Evolutionary conservation across 1,140 invertebrate genomes (phyloP), one percentile per base, ranked within the genome.

Genomic region (Kradibia gibbosae): DNA sequence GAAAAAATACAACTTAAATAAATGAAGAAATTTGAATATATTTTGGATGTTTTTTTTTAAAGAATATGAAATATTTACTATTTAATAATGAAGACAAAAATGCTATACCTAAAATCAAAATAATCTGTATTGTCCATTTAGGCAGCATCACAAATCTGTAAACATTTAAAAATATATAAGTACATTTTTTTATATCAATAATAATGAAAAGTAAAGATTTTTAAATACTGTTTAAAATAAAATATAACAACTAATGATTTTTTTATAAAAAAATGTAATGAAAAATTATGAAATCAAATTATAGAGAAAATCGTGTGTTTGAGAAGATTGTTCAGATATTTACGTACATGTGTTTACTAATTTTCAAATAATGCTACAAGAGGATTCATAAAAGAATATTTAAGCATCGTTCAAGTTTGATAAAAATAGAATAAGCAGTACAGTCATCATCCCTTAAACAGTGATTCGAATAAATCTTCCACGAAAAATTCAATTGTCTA

Each of bases 81-180:
- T 39, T n/a, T 67, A 22, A 28, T 60, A 39, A 67, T 39, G 39
- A 39, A 22, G 8, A 39, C 1, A 39, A 39, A 60, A 39, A 80
- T 22, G 22, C 34, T 28, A 67, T 65, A 60, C 34, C 39, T 83
- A 55, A 65, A 53, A 79, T 78, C 82, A 15, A 77, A 22, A 76
- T 0, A 67, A 11, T 17, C 57, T 80, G 5, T 79, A 10, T 15
- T 3, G 79, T 48, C 50, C 28, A 77, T 39, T 83, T 45, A 86
- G 75, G 81, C 82, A 81, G 75, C 83, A 62, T 72, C 74, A 57
- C 65, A 79, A 55, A 84, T 85, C 85, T 86, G 84, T 15, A 84
- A 85, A 13, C 72, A 85, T 78, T 83, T 31, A 60, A 75, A 84
- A 82, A 78, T 55, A 73, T 65, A 62, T 71, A 48, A 73, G 78